phyloP scores from a whole-genome alignment of 2,888 invertebrate species.

The Diarsia rubi region DNA sequence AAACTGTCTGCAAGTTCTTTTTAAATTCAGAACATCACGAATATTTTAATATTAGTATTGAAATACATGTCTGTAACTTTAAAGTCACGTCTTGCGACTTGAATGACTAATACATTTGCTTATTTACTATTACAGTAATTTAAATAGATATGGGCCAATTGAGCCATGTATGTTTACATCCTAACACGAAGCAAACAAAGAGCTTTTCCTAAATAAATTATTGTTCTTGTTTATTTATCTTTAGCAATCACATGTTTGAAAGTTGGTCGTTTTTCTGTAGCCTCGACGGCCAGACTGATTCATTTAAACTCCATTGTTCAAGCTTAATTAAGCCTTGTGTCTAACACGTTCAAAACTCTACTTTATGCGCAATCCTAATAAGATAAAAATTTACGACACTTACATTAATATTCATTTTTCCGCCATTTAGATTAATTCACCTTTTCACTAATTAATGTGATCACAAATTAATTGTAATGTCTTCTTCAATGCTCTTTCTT shows the following conservation, averaged over 20 bases:
- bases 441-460: constrained; percentile 24
- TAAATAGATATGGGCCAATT: background rate
- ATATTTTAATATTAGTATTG: constrained; percentile 2
- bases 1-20: constrained; percentile 10
- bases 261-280: constrained; percentile 29
- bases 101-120: background rate
- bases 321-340: constrained; percentile 31
- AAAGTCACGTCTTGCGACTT: constrained; percentile 4
- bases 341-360: constrained; percentile 20
- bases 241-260: constrained; percentile 11
- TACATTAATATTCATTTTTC: constrained; percentile 17
- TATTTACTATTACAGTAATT: constrained; percentile 5
- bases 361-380: constrained; percentile 11
- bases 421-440: constrained; percentile 12
- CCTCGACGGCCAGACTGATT: constrained; percentile 41
- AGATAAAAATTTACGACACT: background rate
- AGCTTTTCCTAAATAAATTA: constrained; percentile 8
- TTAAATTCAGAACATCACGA: constrained; percentile 3
- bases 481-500: constrained; percentile 9
- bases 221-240: constrained; percentile 6
- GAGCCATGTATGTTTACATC: background rate
- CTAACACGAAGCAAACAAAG: constrained; percentile 17
- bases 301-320: constrained; percentile 35
- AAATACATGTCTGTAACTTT: constrained; percentile 8
- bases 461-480: background rate